Evolutionary conservation across 2,113 vertebrate genomes (phyloP).

Genomic region (cattle (Bos taurus)): DNA sequence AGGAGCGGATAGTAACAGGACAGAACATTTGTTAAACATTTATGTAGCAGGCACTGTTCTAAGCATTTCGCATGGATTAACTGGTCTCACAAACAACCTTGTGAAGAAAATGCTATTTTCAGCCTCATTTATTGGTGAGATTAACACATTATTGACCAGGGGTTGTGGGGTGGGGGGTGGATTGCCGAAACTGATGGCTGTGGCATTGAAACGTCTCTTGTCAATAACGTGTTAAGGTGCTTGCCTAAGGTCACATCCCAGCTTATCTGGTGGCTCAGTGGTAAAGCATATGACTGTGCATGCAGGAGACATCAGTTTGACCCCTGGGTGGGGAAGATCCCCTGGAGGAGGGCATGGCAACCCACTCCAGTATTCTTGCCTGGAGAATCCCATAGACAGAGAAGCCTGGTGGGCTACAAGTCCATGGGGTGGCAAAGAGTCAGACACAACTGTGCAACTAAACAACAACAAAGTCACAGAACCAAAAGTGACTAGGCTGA

Average conservation of each 20-base stretch:
- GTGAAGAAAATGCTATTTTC: slow-evolving; percentile 14
- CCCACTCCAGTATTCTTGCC: not conserved
- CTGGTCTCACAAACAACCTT: slow-evolving; percentile 31
- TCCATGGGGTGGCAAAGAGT: not conserved
- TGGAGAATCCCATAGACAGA: not conserved
- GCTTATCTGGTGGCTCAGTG: not conserved
- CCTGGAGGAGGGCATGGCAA: not conserved
- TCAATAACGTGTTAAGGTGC: not conserved
- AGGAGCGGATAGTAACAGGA: not conserved
- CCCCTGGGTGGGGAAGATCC: not conserved
- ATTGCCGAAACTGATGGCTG: not conserved
- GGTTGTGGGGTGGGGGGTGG: not conserved
- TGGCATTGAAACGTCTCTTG: not conserved
- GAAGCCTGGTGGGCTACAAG: not conserved
- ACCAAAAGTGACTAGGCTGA: not conserved
- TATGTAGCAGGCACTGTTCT: slow-evolving; percentile 43
- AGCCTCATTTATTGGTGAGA: slow-evolving; percentile 21
- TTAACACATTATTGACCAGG: not conserved
- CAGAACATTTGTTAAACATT: slow-evolving; percentile 68
- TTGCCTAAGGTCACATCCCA: not conserved
- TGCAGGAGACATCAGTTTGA: not conserved
- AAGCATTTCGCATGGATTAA: slow-evolving; percentile 34
- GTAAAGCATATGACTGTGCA: not conserved
- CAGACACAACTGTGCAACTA: not conserved
- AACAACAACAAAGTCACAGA: not conserved